These are phyloP conservation scores for Cheirogaleus major DNA, from an alignment of 2,797 vertebrate species.

Conservation along the genomic window DNA sequence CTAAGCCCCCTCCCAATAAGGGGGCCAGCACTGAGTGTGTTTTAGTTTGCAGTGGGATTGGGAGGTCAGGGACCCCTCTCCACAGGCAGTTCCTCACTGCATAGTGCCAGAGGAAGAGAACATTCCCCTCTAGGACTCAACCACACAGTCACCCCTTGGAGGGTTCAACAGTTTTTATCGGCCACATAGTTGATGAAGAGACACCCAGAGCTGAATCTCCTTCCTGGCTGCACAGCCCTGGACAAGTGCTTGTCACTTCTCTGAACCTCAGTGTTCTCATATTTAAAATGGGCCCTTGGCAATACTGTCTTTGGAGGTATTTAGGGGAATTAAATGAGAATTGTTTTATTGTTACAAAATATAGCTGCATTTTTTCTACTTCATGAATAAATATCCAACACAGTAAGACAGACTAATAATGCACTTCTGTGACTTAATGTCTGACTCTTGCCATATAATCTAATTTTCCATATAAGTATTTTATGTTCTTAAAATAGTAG, in stretches of 20 bases:
- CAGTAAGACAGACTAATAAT: not conserved
- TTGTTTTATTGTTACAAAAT: not conserved
- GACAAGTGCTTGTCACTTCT: not conserved
- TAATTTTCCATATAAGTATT: not conserved
- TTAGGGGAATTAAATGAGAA: not conserved
- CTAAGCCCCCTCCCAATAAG: not conserved
- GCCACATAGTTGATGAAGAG: accelerated
- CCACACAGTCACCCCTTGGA: not conserved
- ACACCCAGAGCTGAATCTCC: not conserved
- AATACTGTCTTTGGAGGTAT: not conserved
- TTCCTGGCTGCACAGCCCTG: not conserved
- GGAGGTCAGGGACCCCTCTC: no score
- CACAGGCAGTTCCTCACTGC: not conserved
- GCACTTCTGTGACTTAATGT: not conserved
- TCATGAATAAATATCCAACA: not conserved
- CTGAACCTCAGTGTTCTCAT: not conserved
- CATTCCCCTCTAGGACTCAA: no score
- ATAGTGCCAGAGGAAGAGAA: not conserved
- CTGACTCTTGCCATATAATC: not conserved
- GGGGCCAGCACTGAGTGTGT: not conserved
- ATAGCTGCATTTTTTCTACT: not conserved
- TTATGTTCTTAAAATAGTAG: not conserved
- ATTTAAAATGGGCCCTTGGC: not conserved
- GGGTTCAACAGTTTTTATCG: not conserved
- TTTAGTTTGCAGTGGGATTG: not conserved